Evolutionary conservation across 2,888 invertebrate genomes (phyloP), one percentile per base, ranked within the genome.

Genomic region (Herminia tarsipennalis): DNA sequence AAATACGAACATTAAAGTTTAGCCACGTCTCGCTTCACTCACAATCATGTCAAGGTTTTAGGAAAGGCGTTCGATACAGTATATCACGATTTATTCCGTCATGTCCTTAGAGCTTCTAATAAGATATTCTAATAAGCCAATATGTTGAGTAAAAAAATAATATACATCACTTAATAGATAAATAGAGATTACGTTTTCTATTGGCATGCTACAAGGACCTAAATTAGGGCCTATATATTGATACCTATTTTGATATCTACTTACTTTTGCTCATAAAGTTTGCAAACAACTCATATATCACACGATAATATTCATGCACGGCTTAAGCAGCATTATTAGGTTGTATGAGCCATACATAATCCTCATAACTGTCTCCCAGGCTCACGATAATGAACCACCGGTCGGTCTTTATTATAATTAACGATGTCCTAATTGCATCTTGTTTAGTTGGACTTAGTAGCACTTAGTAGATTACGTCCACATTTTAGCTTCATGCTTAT

Each of bases 381-480:
- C 64, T 48, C 58, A 54, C 54, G 59, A 48, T 67, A 68, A 69
- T 67, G 55, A 52, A 57, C 43, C 49, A 47, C 53, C 37, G 30
- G 57, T 56, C 50, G 51, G 56, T 50, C 62, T 68, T 70, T 67
- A 74, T 68, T 66, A 62, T 67, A 72, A 77, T 75, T 79, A 78
- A 71, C 67, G 51, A 57, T 51, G 62, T 47, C 47, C 65, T 78
- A 78, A 79, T 78, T 78, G 64, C 56, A 63, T 56, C 53, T 39
- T 30, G 39, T 46, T 45, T 49, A 51, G 46, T 45, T 46, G 35
- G 20, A 39, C 34, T 35, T 43, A 38, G 12, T 5, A 6, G 20
- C 48, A 30, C 9, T 36, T 37, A 18, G 41, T 40, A 55, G 46
- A 35, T 30, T 51, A 21, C 39, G 28, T 22, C 41, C 8, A 5